Base-by-base conservation (phyloP, 2,113 vertebrate genomes). In the Myotis yumanensis region DNA sequence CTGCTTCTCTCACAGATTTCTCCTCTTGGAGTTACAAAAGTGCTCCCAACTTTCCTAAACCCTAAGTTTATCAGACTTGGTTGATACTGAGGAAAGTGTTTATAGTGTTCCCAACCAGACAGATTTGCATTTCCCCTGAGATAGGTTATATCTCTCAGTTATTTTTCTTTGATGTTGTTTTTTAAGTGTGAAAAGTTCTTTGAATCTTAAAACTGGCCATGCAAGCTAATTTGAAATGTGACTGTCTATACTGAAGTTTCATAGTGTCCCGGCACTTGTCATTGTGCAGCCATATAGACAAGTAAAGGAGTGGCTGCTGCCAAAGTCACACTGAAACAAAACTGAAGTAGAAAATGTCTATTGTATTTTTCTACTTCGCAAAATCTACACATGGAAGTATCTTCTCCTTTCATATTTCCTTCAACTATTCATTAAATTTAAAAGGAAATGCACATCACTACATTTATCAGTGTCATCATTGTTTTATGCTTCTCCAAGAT, bases 381-480 rank as follows among this genome's bases (percentile, higher is more conserved):
- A 23, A 80, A 54, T 30, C n/a, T 83, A 69, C 62, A 80, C 43
- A 83, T 72, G 69, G 69, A 20, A 85, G 4, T 40, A 40, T 84
- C 28, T 87, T 4, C 57, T 83, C 3, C 51, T 68, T n/a, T 96
- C 68, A 79, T 62, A 87, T 92, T 20, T 89, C 7, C 86, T 92
- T 96, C 66, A 76, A 3, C 11, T 89, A 8, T 35, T 96, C 80
- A 54, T 88, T 88, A 91, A 30, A 16, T 95, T 90, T 96, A 6
- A 84, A 52, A 83, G 10, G 16, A 96, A 96, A 82, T 51, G 23
- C 88, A 48, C 10, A 73, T 30, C 2, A 72, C 0, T 90, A 30
- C 82, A 57, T 62, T 12, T 46, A 95, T 81, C 11, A 89, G 0
- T 37, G 71, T 71, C 68, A 88, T 88, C 28, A 46, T 43, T 46